Conservation (phyloP, 92 coral and sea anemone genomes). For the Blastomussa wellsi region DNA sequence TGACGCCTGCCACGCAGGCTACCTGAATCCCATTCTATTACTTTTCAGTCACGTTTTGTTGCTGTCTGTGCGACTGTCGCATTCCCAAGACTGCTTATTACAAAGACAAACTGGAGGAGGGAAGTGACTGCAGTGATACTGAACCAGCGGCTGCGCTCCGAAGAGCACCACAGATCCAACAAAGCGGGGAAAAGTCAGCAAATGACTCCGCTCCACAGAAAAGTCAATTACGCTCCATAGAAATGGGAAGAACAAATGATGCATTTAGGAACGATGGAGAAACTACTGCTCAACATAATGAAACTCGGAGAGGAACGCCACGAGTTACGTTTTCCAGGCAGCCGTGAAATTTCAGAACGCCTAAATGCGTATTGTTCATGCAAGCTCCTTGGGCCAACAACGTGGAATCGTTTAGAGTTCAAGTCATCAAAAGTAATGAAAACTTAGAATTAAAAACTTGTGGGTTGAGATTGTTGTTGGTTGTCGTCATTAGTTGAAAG, state of each 20-base stretch:
- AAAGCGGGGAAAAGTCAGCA: not conserved
- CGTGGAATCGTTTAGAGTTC: not conserved
- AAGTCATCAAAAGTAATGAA: too few species aligned
- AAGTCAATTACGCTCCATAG: not conserved
- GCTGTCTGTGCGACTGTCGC: conserved; percentile 78
- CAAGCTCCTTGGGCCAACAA: too few species aligned
- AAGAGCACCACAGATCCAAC: not conserved
- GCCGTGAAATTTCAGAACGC: not conserved
- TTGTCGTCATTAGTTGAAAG: too few species aligned
- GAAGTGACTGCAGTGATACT: conserved; percentile 42
- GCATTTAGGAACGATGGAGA: conserved; percentile 19
- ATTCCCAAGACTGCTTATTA: conserved; percentile 61
- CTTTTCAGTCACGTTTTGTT: conserved; percentile 59
- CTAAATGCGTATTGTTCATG: too few species aligned
- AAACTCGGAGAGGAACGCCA: conserved; percentile 12
- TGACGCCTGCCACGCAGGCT: too few species aligned
- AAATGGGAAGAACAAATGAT: not conserved
- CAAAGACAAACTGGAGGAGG: conserved; percentile 38
- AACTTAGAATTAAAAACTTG: too few species aligned
- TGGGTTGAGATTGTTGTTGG: too few species aligned
- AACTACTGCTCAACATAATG: not conserved
- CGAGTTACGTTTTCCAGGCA: conserved; percentile 14
- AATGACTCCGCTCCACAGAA: not conserved
- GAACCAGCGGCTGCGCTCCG: conserved; percentile 32
- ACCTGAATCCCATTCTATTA: not conserved